phyloP scores from a whole-genome alignment of 1,140 invertebrate species.

The Aphaenogaster floridana region DNA sequence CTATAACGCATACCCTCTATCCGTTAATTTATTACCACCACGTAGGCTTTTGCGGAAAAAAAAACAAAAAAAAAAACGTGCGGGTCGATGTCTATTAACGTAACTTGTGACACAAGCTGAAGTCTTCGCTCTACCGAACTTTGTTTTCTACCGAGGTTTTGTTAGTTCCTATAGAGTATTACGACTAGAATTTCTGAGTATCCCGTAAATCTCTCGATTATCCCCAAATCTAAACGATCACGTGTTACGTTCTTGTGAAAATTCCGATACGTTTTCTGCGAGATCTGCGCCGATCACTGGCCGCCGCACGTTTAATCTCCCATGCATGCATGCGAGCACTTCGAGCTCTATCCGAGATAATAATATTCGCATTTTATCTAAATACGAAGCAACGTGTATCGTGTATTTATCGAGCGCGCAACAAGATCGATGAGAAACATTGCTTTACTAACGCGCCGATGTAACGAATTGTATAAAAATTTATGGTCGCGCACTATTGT shows the following conservation, averaged over 20 bases:
- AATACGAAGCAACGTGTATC: background rate
- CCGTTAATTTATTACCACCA: slow-evolving; percentile 66
- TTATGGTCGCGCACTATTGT: slow-evolving; percentile 29
- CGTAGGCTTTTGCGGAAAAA: slow-evolving; percentile 20
- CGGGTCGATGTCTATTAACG: slow-evolving; percentile 27
- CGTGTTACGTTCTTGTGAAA: slow-evolving; percentile 9
- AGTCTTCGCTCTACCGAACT: slow-evolving; percentile 49
- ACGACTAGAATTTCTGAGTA: slow-evolving; percentile 33
- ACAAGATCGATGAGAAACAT: background rate
- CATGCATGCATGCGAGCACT: slow-evolving; percentile 6
- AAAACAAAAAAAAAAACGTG: background rate
- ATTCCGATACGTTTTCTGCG: slow-evolving; percentile 6
- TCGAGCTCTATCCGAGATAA: slow-evolving; percentile 25
- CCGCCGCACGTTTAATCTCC: slow-evolving; percentile 14
- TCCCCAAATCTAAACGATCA: background rate
- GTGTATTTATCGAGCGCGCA: background rate
- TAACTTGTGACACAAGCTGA: slow-evolving; percentile 43
- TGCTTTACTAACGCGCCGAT: background rate
- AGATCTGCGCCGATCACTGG: slow-evolving; percentile 15
- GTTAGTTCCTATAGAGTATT: slow-evolving; percentile 71
- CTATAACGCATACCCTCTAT: slow-evolving; percentile 34
- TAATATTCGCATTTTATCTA: slow-evolving; percentile 37
- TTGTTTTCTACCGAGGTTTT: slow-evolving; percentile 60
- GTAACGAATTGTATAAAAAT: slow-evolving; percentile 30
- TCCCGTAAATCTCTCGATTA: slow-evolving; percentile 6